These are phyloP conservation scores for Lithosia quadra DNA, from an alignment of 2,888 invertebrate genomes.

Conservation along the genomic window DNA sequence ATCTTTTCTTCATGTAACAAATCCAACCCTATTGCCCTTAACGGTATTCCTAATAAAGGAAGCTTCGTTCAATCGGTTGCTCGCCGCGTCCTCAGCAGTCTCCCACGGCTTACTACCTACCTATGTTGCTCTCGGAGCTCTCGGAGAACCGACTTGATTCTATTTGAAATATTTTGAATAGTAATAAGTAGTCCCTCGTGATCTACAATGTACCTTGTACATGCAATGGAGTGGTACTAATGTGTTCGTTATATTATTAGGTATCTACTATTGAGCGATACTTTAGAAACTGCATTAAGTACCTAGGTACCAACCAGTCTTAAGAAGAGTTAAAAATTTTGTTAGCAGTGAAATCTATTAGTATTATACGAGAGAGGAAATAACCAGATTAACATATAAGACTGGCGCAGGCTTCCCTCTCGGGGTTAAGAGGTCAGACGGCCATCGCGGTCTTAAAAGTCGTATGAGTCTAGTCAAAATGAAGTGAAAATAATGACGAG, in stretches of 20 bases:
- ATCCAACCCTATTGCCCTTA: slow-evolving; percentile 70
- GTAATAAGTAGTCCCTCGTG: slow-evolving; percentile 54
- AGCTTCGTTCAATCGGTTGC: slow-evolving; percentile 49
- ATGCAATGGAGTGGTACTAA: neutral
- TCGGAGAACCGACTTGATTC: slow-evolving; percentile 61
- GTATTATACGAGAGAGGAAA: too few species aligned
- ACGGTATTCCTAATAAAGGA: slow-evolving; percentile 67
- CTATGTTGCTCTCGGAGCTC: slow-evolving; percentile 31
- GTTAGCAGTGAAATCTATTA: too few species aligned
- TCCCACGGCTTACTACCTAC: slow-evolving; percentile 21
- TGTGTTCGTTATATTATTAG: neutral
- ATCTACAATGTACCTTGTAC: neutral
- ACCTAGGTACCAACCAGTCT: too few species aligned
- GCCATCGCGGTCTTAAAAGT: neutral
- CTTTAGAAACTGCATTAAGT: neutral
- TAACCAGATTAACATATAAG: too few species aligned
- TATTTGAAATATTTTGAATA: slow-evolving; percentile 69
- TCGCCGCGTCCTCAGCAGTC: slow-evolving; percentile 47
- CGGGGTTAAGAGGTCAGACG: neutral
- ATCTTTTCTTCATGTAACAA: slow-evolving; percentile 67
- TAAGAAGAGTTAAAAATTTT: too few species aligned
- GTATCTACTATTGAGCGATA: neutral
- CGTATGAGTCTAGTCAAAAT: too few species aligned
- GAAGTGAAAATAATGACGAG: too few species aligned
- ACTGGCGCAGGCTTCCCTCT: too few species aligned